Evolutionary conservation across 2,113 vertebrate species (phyloP), one percentile per base, ranked within the genome.

Genomic region (Benitochromis conjunctus): DNA sequence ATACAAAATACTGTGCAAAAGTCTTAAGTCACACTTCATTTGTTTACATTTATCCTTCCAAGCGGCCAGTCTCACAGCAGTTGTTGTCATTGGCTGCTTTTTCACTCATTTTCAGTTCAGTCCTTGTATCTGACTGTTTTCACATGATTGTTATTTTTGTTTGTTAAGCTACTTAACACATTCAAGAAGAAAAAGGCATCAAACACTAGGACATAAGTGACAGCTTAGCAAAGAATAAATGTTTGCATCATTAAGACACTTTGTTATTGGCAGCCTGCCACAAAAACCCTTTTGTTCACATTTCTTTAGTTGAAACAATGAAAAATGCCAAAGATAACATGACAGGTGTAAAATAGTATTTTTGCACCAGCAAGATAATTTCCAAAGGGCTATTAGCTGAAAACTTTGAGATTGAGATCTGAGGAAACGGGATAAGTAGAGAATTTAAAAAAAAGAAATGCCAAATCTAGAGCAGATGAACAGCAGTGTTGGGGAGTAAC

Each of bases 31-130:
- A 24, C 62, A 41, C 62, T 0, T 24, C 3, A 64, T 64, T 64
- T 0, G 3, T 66, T 66, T 41, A 66, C 11, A 66, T 66, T 66
- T 66, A 64, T 41, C 1, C 36, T 66, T 41, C 62, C 0, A 0
- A 3, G 1, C 36, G 41, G 62, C 0, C 2, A 24, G 62, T 41
- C 62, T 64, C 34, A 64, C 34, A 64, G 38, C 60, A 38, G 0
- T 64, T 36, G 31, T 62, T 62, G 18, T 12, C 58, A 64, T 64
- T 64, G 34, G 34, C 34, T 1, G 62, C 62, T 66, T 66, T 66
- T 66, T 66, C 2, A 2, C n/a, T 5, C 11, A 66, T 41, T 66
- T 66, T 14, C 62, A 66, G 62, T 0, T 4, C 1, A 1, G 19
- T 41, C 1, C 62, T 66, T 21, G 62, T 21, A 8, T 14, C 36